Conservation (phyloP, 2,888 invertebrate genomes). For the Asteroscopus sphinx region DNA sequence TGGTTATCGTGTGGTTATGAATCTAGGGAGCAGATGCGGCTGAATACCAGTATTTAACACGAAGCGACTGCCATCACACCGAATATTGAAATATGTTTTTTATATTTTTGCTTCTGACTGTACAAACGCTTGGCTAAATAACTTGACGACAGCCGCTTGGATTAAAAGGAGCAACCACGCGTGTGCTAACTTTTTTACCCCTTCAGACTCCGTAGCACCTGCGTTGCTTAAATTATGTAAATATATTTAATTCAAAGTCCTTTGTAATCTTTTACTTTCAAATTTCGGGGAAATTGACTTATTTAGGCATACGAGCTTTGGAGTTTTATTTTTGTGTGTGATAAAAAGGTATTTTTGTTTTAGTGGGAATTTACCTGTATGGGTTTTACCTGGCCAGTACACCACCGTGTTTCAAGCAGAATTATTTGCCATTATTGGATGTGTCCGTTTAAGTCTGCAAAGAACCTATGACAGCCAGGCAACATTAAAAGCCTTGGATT, state of each 20-base stretch:
- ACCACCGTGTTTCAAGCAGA: too few species aligned
- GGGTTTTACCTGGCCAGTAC: too few species aligned
- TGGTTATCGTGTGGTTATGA: too few species aligned
- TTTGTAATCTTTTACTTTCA: conserved; percentile 67
- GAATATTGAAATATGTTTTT: too few species aligned
- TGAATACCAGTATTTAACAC: too few species aligned
- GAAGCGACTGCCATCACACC: too few species aligned
- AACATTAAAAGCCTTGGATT: too few species aligned
- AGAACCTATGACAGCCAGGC: too few species aligned
- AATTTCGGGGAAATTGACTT: conserved; percentile 61
- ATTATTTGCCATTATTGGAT: too few species aligned
- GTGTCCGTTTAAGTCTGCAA: too few species aligned
- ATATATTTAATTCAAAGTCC: conserved; percentile 74
- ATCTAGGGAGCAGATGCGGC: too few species aligned
- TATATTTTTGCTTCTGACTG: too few species aligned
- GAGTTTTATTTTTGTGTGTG: conserved; percentile 30
- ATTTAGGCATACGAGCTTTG: conserved; percentile 51
- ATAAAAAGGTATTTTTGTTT: conserved; percentile 32
- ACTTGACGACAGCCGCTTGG: conserved; percentile 55
- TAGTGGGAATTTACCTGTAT: not conserved
- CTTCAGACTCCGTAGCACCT: conserved; percentile 71
- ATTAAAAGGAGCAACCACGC: conserved; percentile 64
- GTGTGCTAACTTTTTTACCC: conserved; percentile 72
- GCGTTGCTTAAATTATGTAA: conserved; percentile 79
- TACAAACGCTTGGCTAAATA: conserved; percentile 55